A percentile compares a stretch with the other conserved stretches of the same genome.
Evolutionary conservation across 2,888 invertebrate species (phyloP).

Genomic region (Andrena dorsata): DNA sequence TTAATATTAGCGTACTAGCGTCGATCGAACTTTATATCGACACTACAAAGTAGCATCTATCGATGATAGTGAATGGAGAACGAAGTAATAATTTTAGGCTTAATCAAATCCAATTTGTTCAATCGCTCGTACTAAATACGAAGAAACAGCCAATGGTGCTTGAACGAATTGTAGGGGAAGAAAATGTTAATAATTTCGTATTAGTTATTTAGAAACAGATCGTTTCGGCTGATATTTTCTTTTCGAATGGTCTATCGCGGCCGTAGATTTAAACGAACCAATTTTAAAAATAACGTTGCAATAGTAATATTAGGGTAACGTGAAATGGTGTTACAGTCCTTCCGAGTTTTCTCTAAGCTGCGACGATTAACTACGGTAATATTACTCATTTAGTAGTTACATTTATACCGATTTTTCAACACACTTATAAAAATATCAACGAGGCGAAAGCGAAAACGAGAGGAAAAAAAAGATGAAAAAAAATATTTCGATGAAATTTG

Average conservation of each 20-base stretch:
- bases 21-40: constrained; percentile 67
- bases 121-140: constrained; percentile 58
- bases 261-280: constrained; percentile 60
- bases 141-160: constrained; percentile 69
- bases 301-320: constrained; percentile 68
- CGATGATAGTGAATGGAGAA: constrained; percentile 63
- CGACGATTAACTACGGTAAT: constrained; percentile 76
- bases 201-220: constrained; percentile 61
- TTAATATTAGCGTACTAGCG: constrained; percentile 70
- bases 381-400: constrained; percentile 79
- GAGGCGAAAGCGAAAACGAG: constrained; percentile 64
- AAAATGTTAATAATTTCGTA: constrained; percentile 65
- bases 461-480: constrained; percentile 55
- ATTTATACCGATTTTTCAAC: constrained; percentile 83
- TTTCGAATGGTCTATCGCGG: constrained; percentile 51
- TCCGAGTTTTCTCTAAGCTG: constrained; percentile 79
- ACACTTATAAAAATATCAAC: constrained; percentile 75
- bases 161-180: constrained; percentile 66
- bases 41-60: constrained; percentile 67
- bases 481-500: constrained; percentile 65
- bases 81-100: constrained; percentile 69
- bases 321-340: constrained; percentile 79
- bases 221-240: constrained; percentile 59
- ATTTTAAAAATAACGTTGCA: constrained; percentile 66
- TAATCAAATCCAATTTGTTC: constrained; percentile 70